Conservation (phyloP, 2,113 vertebrate genomes). For the Leuciscus idus region DNA sequence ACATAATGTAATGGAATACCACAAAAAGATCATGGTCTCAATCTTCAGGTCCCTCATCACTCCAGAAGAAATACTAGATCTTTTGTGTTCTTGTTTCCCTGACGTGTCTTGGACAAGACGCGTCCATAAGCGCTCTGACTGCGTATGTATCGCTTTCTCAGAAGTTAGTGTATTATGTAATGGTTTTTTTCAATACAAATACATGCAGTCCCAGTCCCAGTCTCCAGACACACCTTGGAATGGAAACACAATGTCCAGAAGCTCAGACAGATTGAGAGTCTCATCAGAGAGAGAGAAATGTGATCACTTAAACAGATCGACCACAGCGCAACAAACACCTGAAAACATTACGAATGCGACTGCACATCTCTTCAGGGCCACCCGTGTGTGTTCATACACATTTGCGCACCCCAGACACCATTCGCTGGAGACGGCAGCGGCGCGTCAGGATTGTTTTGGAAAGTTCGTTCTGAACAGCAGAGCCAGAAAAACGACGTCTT, state of each 20-base stretch:
- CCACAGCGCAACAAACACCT: neutral
- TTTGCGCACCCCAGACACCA: constrained; percentile 3
- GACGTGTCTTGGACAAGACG: neutral
- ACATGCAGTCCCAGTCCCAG: neutral
- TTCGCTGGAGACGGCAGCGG: neutral
- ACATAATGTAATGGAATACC: neutral
- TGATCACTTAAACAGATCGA: constrained; percentile 1
- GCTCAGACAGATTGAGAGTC: neutral
- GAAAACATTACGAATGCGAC: neutral
- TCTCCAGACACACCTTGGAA: constrained; percentile 22
- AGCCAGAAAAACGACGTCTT: constrained; percentile 20
- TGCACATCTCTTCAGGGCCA: neutral
- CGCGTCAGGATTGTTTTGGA: constrained; percentile 27
- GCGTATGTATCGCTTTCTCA: neutral
- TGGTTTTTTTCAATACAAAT: neutral
- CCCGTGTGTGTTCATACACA: neutral
- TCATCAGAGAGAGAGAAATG: neutral
- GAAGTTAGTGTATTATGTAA: constrained; percentile 4
- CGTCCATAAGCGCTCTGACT: neutral
- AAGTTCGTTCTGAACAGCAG: neutral
- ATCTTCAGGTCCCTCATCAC: neutral
- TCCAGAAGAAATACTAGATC: neutral
- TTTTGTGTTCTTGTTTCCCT: neutral
- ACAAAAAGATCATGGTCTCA: neutral
- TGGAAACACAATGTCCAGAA: constrained; percentile 18